Conservation (phyloP, 2,888 invertebrate species). For the Calliscelio sp. region DNA sequence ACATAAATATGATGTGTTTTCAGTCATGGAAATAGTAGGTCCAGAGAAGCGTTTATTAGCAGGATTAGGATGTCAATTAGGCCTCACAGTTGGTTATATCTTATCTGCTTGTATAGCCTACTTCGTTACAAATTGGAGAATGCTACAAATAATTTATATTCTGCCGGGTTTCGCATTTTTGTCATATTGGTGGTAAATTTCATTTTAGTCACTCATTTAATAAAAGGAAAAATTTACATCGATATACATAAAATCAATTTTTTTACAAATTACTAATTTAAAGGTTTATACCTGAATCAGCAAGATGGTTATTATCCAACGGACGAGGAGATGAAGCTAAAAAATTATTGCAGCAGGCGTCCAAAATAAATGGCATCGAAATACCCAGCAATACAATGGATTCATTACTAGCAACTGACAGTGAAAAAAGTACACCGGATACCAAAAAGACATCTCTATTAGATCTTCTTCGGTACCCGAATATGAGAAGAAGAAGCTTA, state of each 20-base stretch:
- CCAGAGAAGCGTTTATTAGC: conserved; percentile 89
- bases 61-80: conserved; percentile 91
- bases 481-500: conserved; percentile 88
- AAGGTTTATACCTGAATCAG: conserved; percentile 91
- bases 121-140: conserved; percentile 90
- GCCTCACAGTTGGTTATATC: conserved; percentile 91
- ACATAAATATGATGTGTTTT: too few species aligned
- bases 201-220: conserved; percentile 19
- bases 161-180: conserved; percentile 90
- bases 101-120: conserved; percentile 90
- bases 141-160: conserved; percentile 90
- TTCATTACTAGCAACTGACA: conserved; percentile 87
- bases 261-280: too few species aligned
- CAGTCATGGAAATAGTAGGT: conserved; percentile 90
- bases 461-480: conserved; percentile 89
- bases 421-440: conserved; percentile 80
- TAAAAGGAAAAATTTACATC: background rate
- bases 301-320: conserved; percentile 90
- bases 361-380: conserved; percentile 89
- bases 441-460: conserved; percentile 86
- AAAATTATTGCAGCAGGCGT: conserved; percentile 88
- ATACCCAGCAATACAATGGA: conserved; percentile 87
- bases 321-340: conserved; percentile 89
- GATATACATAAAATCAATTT: background rate
- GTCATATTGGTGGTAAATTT: conserved; percentile 89